A percentile compares a stretch with the other conserved stretches of the same genome.
phyloP scores from a whole-genome alignment of 2,888 invertebrate species.

The Alitta virens region DNA sequence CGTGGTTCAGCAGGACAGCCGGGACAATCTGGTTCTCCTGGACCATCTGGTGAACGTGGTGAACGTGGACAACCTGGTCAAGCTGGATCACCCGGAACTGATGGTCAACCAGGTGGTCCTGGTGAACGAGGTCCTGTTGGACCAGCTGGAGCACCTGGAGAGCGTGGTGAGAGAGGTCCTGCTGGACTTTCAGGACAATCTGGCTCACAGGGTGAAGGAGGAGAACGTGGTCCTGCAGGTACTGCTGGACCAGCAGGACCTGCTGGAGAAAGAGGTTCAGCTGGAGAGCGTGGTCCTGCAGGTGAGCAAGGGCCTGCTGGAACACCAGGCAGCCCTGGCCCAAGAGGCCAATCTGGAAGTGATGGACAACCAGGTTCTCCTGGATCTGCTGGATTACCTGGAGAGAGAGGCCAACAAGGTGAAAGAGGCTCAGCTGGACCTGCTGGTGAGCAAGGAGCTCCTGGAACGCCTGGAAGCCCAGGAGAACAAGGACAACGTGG shows the following conservation, averaged over 20 bases:
- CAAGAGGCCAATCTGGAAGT: conserved; percentile 18
- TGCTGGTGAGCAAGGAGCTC: background rate
- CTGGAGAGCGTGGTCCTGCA: conserved; percentile 1
- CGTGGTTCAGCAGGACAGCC: conserved; percentile 8
- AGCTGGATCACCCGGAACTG: conserved; percentile 15
- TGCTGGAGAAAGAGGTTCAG: conserved; percentile 6
- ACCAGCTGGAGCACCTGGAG: conserved; percentile 7
- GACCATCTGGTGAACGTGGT: conserved; percentile 17
- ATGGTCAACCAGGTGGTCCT: conserved; percentile 16
- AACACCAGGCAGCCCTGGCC: conserved; percentile 18
- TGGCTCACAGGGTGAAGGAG: conserved; percentile 19
- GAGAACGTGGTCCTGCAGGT: conserved; percentile 16
- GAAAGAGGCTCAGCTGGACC: conserved; percentile 24
- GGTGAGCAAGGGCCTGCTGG: conserved; percentile 15
- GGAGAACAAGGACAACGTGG: conserved; percentile 19
- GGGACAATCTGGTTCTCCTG: conserved; percentile 12
- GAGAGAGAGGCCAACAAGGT: conserved; percentile 8
- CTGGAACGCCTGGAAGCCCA: conserved; percentile 6
- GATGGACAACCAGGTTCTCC: conserved; percentile 20
- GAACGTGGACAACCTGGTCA: conserved; percentile 16
- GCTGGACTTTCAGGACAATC: conserved; percentile 20
- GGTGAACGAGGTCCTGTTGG: conserved; percentile 16
- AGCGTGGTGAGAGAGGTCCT: conserved; percentile 18
- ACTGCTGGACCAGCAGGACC: conserved; percentile 14
- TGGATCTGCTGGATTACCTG: conserved; percentile 13